Percentiles rank a stretch among this genome's conserved stretches.
Evolutionary conservation across 2,888 invertebrate genomes (phyloP).

Genomic region (Sericinus montela): DNA sequence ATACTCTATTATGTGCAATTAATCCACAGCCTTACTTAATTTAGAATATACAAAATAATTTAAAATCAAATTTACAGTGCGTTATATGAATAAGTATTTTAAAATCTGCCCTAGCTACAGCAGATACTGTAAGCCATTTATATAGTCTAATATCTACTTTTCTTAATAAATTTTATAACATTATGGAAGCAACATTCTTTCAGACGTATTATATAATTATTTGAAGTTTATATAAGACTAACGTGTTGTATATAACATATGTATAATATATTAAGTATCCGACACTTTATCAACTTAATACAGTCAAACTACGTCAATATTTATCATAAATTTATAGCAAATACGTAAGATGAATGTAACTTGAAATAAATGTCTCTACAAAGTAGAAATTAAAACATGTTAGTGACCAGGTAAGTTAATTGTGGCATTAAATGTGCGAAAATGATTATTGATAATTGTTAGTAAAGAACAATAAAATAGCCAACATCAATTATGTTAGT

Average conservation of each 20-base stretch:
- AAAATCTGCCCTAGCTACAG: constrained; percentile 28
- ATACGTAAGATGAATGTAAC: neutral
- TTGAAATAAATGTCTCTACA: neutral
- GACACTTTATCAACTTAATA: constrained; percentile 71
- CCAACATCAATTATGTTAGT: constrained; percentile 16
- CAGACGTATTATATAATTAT: constrained; percentile 65
- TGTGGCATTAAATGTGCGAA: neutral
- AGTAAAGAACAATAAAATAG: constrained; percentile 6
- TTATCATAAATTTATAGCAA: neutral
- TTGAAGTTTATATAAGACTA: constrained; percentile 55
- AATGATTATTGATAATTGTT: neutral
- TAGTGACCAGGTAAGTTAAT: neutral
- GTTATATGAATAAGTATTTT: neutral
- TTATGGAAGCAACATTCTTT: constrained; percentile 71
- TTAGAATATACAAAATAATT: constrained; percentile 1
- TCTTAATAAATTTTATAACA: constrained; percentile 45
- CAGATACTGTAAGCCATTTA: constrained; percentile 24
- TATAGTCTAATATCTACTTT: constrained; percentile 40
- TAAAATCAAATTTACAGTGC: neutral
- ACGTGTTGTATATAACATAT: constrained; percentile 69
- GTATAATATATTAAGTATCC: constrained; percentile 62
- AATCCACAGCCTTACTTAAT: constrained; percentile 39
- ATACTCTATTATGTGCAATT: constrained; percentile 45
- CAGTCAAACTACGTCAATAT: constrained; percentile 31
- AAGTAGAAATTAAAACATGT: neutral